phyloP scores from a whole-genome alignment of 2,113 vertebrate species.

The Gymnarchus niloticus region DNA sequence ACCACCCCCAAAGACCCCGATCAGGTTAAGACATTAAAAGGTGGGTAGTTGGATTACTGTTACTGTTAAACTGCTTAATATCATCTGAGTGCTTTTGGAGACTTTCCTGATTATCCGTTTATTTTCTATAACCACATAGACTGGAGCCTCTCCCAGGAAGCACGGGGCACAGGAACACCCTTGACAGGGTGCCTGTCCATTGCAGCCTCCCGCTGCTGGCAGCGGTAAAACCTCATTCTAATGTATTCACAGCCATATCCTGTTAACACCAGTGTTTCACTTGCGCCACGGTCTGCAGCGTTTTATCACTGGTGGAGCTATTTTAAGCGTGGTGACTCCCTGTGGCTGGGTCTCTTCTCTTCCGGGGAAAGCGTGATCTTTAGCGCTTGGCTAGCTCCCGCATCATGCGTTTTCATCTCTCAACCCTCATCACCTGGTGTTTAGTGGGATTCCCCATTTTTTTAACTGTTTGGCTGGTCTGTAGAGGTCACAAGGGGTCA shows the following conservation, averaged over 20 bases:
- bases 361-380: background rate
- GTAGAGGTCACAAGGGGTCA: background rate
- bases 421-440: background rate
- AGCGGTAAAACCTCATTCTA: too few species aligned
- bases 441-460: background rate
- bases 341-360: background rate
- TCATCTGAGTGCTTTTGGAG: too few species aligned
- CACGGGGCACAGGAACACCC: too few species aligned
- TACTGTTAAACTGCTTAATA: too few species aligned
- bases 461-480: background rate
- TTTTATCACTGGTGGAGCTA: background rate
- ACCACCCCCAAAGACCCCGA: too few species aligned
- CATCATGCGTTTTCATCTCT: background rate
- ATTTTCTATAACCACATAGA: too few species aligned
- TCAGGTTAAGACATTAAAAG: too few species aligned
- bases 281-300: background rate
- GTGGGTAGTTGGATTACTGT: too few species aligned
- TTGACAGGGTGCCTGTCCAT: background rate
- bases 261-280: background rate
- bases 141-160: background rate
- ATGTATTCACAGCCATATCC: background rate
- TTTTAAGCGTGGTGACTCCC: background rate
- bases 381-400: background rate
- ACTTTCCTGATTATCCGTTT: too few species aligned
- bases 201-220: background rate